Evolutionary conservation across 2,888 invertebrate species (phyloP).

Genomic region (Agrochola circellaris): DNA sequence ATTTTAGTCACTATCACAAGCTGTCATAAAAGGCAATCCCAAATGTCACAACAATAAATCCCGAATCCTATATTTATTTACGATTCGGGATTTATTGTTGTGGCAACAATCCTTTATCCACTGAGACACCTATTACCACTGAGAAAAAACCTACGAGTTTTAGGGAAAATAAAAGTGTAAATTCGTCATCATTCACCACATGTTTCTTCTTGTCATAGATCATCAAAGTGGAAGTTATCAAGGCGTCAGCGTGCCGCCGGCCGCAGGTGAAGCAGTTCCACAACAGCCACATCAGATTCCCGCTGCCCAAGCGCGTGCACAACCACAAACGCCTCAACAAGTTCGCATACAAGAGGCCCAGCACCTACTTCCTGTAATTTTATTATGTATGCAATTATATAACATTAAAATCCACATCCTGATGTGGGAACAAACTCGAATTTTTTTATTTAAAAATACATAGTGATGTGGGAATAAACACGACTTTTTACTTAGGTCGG

Average conservation of each 20-base stretch:
- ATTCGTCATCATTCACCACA: not conserved
- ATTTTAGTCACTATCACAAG: too few relatives aligned
- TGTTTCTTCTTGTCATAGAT: conserved; percentile 92
- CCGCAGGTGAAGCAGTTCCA: conserved; percentile 99
- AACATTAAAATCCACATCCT: conserved; percentile 80
- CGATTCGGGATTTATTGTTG: too few relatives aligned
- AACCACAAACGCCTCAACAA: conserved; percentile 95
- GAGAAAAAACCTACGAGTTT: not conserved
- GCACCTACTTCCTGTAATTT: conserved; percentile 93
- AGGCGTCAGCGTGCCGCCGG: conserved; percentile 96
- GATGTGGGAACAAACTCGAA: conserved; percentile 71
- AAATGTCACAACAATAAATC: not conserved
- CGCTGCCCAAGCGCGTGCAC: conserved; percentile 97
- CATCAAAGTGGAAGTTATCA: conserved; percentile 98
- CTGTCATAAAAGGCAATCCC: not conserved
- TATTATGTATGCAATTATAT: conserved; percentile 73
- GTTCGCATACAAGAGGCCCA: conserved; percentile 95
- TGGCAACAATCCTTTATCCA: not conserved
- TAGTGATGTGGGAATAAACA: too few relatives aligned
- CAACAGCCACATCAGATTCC: conserved; percentile 98
- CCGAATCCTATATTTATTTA: too few relatives aligned
- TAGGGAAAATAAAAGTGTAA: not conserved
- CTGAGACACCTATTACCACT: too few relatives aligned
- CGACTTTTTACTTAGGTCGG: too few relatives aligned
- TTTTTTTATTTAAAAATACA: conserved; percentile 39